Evolutionary conservation across 1,140 invertebrate species (phyloP), one percentile per base, ranked within the genome.

Genomic region (Drosophila eugracilis): DNA sequence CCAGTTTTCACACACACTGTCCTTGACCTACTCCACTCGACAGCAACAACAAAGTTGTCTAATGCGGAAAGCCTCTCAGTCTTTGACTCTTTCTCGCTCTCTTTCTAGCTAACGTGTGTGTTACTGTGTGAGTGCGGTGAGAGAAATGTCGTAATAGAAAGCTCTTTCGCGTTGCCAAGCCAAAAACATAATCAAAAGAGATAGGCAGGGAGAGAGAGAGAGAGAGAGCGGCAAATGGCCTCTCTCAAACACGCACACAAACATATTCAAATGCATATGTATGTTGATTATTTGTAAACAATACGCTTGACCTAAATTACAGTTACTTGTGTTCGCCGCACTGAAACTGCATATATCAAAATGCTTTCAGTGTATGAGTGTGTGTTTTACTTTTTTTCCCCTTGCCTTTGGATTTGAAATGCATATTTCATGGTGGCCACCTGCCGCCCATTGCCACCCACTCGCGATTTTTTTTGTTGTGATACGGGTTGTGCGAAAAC

Each of bases 241-340:
- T 14, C 49, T 57, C 37, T n/a, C 39, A 5, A 45, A 42, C 37
- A 42, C 65, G 32, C 45, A 47, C 42, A 52, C 48, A 72, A 48
- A 55, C 70, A 26, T 53, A 45, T 78, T 32, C 53, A 55, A 37
- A 34, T 22, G 45, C 53, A 67, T 26, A 45, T 48, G 57, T 70
- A 74, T 71, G 63, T 86, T 89, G 74, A 90, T 84, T 86, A 88
- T 90, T 91, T 91, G 89, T 91, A 91, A 91, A 91, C 89, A 91
- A 91, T 91, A 91, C 85, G 89, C 89, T 91, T 91, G 89, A 91
- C 89, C 89, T 91, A 90, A 91, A 91, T 91, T 90, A 90, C 88
- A 84, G 83, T 84, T 90, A 84, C 88, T 90, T 41, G 34, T 42
- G 21, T 39, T 21, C 2, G 24, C n/a, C n/a, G n/a, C n/a, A n/a